Evolutionary conservation across 2,888 invertebrate genomes (phyloP), one percentile per base, ranked within the genome.

Genomic region (Syrphus vitripennis): DNA sequence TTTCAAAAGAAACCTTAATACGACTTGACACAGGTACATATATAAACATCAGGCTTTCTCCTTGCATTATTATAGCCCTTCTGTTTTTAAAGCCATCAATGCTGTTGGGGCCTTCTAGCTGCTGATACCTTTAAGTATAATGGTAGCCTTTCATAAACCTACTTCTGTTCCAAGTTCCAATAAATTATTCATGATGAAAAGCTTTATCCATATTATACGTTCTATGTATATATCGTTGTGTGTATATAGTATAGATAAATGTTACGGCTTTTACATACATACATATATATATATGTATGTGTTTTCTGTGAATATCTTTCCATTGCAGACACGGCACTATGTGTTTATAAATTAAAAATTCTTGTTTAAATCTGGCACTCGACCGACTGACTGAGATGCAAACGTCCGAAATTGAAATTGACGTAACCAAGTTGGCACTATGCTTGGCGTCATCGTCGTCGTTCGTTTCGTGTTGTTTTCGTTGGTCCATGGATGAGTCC

Each of bases 311-410:
- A 40, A 40, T 65, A 78, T 78, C 71, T 63, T 57, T 48, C 63
- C 55, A 40, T 59, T 45, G 21, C 78, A 65, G 69, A 50, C 50
- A 69, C 40, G 61, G 63, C 42, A 48, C 37, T 57, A 14, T 76
- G 72, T 77, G 82, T 72, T 65, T 75, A 50, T 70, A 79, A 75
- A 83, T 75, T 83, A 79, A 83, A 79, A 71, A 79, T 79, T 75
- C 80, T 42, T 75, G 57, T 75, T 67, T 70, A 65, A 63, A 71
- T 74, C 65, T 40, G 70, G 42, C 79, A 75, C 55, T 74, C 72
- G 24, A 40, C 72, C 72, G 65, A 67, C 69, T 50, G 61, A 59
- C 59, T 59, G 37, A 10, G 34, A 63, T 45, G 42, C 57, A 31
- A 61, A 50, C 14, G 45, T 75, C 61, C 74, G 63, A 75, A 79